Evolutionary conservation across 2,888 invertebrate species (phyloP).

Genomic region (Tinea trinotella): DNA sequence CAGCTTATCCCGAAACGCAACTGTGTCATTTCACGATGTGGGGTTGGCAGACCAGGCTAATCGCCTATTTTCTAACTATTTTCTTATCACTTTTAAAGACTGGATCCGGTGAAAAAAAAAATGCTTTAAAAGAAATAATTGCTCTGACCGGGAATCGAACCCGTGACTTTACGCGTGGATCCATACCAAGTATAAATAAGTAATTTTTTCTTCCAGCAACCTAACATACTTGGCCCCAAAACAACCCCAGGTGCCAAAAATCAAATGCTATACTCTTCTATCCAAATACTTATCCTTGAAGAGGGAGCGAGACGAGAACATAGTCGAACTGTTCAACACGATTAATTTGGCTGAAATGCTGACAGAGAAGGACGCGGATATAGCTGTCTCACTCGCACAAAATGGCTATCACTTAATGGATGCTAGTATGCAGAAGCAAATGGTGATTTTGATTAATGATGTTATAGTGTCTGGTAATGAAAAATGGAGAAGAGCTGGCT

Average conservation of each 20-base stretch:
- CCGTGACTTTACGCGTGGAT: no score
- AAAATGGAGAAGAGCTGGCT: slow-evolving; percentile 28
- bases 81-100: no score
- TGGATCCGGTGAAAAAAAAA: no score
- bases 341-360: slow-evolving; percentile 25
- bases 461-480: slow-evolving; percentile 21
- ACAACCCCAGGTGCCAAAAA: slow-evolving; percentile 28
- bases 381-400: slow-evolving; percentile 27
- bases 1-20: no score
- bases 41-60: no score
- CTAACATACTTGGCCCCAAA: slow-evolving; percentile 30
- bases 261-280: slow-evolving; percentile 39
- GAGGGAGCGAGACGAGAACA: slow-evolving; percentile 20
- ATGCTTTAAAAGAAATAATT: no score
- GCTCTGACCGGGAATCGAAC: no score
- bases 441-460: slow-evolving; percentile 24
- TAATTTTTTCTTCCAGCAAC: slow-evolving; percentile 27
- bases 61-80: no score
- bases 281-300: slow-evolving; percentile 29
- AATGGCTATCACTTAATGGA: slow-evolving; percentile 28
- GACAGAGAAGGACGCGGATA: slow-evolving; percentile 22
- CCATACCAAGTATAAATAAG: not conserved
- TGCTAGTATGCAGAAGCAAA: slow-evolving; percentile 23
- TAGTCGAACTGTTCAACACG: slow-evolving; percentile 30
- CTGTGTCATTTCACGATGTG: no score